Conservation (phyloP, 2,888 invertebrate genomes). For the Caenorhabditis sp. region DNA sequence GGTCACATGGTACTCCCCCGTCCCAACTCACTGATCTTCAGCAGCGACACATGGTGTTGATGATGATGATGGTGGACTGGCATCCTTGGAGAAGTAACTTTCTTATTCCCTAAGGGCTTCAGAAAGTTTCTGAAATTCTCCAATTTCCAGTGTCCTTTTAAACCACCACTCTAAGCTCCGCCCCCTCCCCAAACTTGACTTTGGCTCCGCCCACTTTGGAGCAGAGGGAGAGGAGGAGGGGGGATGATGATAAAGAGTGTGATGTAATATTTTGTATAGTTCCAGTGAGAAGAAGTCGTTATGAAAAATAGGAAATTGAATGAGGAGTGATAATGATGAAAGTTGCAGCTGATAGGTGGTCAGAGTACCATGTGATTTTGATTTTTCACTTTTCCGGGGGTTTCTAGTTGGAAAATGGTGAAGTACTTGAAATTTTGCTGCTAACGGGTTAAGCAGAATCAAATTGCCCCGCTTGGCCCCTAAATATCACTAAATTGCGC, state of each 20-base stretch:
- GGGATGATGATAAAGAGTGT: neutral
- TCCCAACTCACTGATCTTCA: slow-evolving; percentile 61
- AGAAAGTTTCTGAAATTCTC: slow-evolving; percentile 6
- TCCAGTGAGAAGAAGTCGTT: slow-evolving; percentile 18
- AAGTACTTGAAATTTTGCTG: neutral
- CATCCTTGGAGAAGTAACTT: no score
- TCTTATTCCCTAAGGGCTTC: no score
- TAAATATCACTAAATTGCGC: no score
- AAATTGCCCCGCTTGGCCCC: no score
- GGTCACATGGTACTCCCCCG: no score
- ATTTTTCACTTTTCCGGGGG: neutral
- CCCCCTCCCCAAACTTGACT: neutral
- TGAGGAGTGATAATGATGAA: neutral
- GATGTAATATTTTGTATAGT: slow-evolving; percentile 34
- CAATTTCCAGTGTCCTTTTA: neutral
- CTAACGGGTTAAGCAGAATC: no score
- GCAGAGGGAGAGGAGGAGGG: slow-evolving; percentile 2
- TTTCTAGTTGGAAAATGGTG: neutral
- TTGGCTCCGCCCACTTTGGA: neutral
- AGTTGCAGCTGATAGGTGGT: slow-evolving; percentile 13
- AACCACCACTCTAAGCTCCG: slow-evolving; percentile 13
- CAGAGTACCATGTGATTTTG: slow-evolving; percentile 2
- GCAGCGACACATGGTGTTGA: slow-evolving; percentile 48
- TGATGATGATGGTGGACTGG: slow-evolving; percentile 59
- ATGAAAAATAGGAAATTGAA: neutral